Evolutionary conservation across 2,113 vertebrate genomes (phyloP).

Genomic region (Tachysurus fulvidraco): DNA sequence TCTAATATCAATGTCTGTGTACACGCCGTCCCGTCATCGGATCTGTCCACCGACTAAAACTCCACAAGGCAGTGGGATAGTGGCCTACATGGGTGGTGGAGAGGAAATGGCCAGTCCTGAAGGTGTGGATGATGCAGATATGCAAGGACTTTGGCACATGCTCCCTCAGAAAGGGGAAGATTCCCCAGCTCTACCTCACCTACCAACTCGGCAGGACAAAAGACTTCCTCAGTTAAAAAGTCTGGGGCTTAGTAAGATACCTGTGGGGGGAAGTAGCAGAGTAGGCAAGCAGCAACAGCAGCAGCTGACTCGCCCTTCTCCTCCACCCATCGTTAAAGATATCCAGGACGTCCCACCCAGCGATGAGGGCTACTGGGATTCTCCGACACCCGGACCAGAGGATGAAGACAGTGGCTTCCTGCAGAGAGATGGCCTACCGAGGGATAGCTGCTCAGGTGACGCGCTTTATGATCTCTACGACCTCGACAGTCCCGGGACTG

Average conservation of each 20-base stretch:
- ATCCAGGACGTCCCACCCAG: slow-evolving; percentile 78
- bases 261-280: slow-evolving; percentile 67
- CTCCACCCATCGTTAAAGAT: slow-evolving; percentile 81
- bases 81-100: slow-evolving; percentile 95
- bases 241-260: slow-evolving; percentile 73
- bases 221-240: slow-evolving; percentile 68
- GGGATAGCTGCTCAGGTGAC: slow-evolving; percentile 90
- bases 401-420: slow-evolving; percentile 80
- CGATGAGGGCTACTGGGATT: slow-evolving; percentile 96
- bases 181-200: slow-evolving; percentile 68
- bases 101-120: slow-evolving; percentile 99
- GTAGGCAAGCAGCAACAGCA: slow-evolving; percentile 57
- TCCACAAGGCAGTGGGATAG: slow-evolving; percentile 78
- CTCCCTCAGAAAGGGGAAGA: slow-evolving; percentile 81
- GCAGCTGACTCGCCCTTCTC: slow-evolving; percentile 54
- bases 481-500: slow-evolving; percentile 77
- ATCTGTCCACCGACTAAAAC: slow-evolving; percentile 71
- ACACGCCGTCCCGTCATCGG: slow-evolving; percentile 60
- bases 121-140: slow-evolving; percentile 86
- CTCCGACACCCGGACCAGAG: slow-evolving; percentile 85
- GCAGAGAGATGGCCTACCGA: slow-evolving; percentile 75
- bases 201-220: slow-evolving; percentile 58
- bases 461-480: slow-evolving; percentile 84
- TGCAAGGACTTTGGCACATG: slow-evolving; percentile 97
- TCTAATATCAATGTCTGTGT: slow-evolving; percentile 57